Percentiles rank a stretch among this genome's conserved stretches.
phyloP scores from a whole-genome alignment of 2,888 invertebrate species.

The Blera fallax region DNA sequence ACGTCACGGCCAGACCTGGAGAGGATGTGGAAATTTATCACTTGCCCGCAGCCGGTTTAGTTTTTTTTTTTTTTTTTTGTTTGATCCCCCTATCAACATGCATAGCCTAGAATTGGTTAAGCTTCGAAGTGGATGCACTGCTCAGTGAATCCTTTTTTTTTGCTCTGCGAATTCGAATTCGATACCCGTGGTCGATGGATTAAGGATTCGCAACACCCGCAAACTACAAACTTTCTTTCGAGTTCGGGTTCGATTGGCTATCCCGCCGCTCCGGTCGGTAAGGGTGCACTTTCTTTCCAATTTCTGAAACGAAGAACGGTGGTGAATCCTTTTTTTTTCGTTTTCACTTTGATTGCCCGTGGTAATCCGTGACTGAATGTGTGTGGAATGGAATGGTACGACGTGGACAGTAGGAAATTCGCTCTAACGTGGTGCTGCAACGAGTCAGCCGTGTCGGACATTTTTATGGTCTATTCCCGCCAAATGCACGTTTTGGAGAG shows the following conservation, averaged over 20 bases:
- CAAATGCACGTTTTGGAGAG: slow-evolving; percentile 62
- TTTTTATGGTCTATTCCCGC: slow-evolving; percentile 59
- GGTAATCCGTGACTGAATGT: slow-evolving; percentile 50
- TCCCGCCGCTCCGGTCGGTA: background rate
- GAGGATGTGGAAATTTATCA: slow-evolving; percentile 49
- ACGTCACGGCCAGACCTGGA: background rate
- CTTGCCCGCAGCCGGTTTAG: slow-evolving; percentile 31
- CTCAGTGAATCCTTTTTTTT: slow-evolving; percentile 24
- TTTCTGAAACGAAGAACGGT: slow-evolving; percentile 22
- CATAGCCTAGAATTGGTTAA: slow-evolving; percentile 54
- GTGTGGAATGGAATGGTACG: background rate
- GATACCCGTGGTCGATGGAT: slow-evolving; percentile 2
- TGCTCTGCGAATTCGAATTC: background rate
- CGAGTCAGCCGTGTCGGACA: slow-evolving; percentile 38
- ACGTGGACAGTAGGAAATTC: slow-evolving; percentile 10
- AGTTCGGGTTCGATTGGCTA: slow-evolving; percentile 42
- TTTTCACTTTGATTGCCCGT: slow-evolving; percentile 53
- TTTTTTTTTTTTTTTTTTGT: slow-evolving; percentile 1
- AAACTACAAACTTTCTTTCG: slow-evolving; percentile 58
- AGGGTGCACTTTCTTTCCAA: slow-evolving; percentile 21
- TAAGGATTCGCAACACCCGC: slow-evolving; percentile 32
- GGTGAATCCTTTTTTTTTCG: slow-evolving; percentile 10
- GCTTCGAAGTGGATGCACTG: slow-evolving; percentile 40
- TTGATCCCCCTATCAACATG: slow-evolving; percentile 33
- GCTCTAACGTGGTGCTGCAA: background rate